A percentile compares a stretch with the other conserved stretches of the same genome.
Conservation (phyloP, 1,140 invertebrate genomes). For the Heliconius hermathena region DNA sequence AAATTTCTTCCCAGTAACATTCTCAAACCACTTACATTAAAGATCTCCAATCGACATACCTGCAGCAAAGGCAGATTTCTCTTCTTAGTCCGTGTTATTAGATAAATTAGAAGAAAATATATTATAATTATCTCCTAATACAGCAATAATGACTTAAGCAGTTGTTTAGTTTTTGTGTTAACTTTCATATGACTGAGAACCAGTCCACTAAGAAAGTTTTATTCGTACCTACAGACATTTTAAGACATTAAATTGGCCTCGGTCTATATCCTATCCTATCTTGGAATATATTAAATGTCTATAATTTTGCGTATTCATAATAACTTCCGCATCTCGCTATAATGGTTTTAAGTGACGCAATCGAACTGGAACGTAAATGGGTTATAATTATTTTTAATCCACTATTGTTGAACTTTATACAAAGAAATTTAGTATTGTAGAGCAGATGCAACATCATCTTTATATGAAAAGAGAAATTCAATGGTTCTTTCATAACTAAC, state of each 20-base stretch:
- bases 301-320: conserved; percentile 28
- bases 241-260: neutral
- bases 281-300: conserved; percentile 28
- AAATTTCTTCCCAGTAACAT: no score
- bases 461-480: neutral
- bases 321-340: conserved; percentile 37
- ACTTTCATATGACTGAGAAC: neutral
- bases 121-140: no score
- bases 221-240: conserved; percentile 3
- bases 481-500: neutral
- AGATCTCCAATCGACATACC: no score
- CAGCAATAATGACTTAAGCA: no score
- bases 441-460: neutral
- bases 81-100: no score
- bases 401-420: conserved; percentile 33
- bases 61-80: no score
- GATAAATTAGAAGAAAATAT: no score
- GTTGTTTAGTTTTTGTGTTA: neutral
- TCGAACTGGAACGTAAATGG: neutral
- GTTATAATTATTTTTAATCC: conserved; percentile 32
- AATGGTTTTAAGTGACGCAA: conserved; percentile 29
- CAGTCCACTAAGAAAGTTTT: conserved; percentile 8
- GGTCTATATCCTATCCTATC: neutral
- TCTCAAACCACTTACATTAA: no score
- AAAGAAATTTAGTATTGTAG: conserved; percentile 13